These are phyloP conservation scores for Aphodius granarius DNA, from an alignment of 2,888 invertebrate genomes.

Conservation along the genomic window DNA sequence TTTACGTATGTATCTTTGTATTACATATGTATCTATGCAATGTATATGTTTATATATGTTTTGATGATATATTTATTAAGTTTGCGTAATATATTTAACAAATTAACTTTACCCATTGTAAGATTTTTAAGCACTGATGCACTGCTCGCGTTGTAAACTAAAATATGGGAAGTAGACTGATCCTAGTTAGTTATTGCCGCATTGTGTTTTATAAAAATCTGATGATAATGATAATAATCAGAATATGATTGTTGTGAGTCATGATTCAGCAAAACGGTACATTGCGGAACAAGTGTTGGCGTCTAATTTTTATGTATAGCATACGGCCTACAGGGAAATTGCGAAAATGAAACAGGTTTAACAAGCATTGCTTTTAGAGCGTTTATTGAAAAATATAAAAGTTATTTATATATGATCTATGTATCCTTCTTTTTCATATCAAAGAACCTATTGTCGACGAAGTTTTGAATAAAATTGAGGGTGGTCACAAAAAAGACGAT, in stretches of 20 bases:
- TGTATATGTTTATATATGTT: no score
- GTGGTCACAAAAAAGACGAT: not conserved
- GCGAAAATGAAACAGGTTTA: not conserved
- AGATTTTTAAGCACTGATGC: no score
- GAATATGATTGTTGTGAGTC: not conserved
- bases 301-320: not conserved
- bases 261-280: not conserved
- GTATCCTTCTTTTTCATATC: not conserved
- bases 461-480: conserved; percentile 14
- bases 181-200: no score
- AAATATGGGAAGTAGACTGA: no score
- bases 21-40: no score
- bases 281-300: not conserved
- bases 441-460: conserved; percentile 14
- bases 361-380: not conserved
- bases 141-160: no score
- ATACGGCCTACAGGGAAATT: not conserved
- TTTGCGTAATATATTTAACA: no score
- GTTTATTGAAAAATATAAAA: not conserved
- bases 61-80: no score
- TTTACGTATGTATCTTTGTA: no score
- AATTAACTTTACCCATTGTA: no score
- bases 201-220: no score
- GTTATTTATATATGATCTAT: not conserved
- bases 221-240: not conserved